Percentiles rank a stretch among this genome's conserved stretches.
Evolutionary conservation across 2,113 vertebrate species (phyloP).

Genomic region (Hepsetus odoe): DNA sequence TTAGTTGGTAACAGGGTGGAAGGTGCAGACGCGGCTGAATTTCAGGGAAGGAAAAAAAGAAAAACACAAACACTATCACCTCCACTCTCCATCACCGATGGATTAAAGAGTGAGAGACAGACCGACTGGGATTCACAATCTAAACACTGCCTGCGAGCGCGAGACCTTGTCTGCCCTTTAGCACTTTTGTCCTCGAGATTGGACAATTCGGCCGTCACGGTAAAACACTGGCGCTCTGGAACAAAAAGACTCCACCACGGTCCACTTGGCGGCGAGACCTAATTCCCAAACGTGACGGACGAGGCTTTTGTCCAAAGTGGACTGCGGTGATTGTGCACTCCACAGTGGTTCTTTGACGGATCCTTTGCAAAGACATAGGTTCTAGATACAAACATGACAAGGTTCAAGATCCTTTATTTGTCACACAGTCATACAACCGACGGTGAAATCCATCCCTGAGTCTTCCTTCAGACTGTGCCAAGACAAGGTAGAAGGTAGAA

Average conservation of each 20-base stretch:
- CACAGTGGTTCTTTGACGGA: not conserved
- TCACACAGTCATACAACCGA: too few species aligned
- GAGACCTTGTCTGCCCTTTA: constrained; percentile 47
- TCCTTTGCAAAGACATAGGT: not conserved
- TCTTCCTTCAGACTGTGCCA: too few species aligned
- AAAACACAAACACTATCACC: constrained; percentile 18
- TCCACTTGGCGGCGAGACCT: not conserved
- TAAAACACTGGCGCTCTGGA: constrained; percentile 40
- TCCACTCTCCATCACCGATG: constrained; percentile 24
- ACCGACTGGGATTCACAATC: constrained; percentile 39
- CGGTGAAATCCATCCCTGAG: too few species aligned
- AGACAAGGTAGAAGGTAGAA: too few species aligned
- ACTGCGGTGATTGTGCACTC: constrained; percentile 32
- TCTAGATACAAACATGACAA: too few species aligned
- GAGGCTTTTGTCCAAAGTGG: constrained; percentile 10
- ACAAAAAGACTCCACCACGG: constrained; percentile 5
- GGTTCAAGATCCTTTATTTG: too few species aligned
- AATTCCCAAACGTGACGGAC: constrained; percentile 43
- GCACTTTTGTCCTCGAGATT: constrained; percentile 35
- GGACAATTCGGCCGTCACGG: constrained; percentile 50
- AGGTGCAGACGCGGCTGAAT: not conserved
- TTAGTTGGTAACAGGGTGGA: constrained; percentile 10
- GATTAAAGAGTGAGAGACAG: constrained; percentile 47
- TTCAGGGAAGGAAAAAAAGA: constrained; percentile 14
- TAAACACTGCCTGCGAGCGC: constrained; percentile 42